These are phyloP conservation scores for Noctua janthina DNA, from an alignment of 2,888 invertebrate species.

Conservation along the genomic window DNA sequence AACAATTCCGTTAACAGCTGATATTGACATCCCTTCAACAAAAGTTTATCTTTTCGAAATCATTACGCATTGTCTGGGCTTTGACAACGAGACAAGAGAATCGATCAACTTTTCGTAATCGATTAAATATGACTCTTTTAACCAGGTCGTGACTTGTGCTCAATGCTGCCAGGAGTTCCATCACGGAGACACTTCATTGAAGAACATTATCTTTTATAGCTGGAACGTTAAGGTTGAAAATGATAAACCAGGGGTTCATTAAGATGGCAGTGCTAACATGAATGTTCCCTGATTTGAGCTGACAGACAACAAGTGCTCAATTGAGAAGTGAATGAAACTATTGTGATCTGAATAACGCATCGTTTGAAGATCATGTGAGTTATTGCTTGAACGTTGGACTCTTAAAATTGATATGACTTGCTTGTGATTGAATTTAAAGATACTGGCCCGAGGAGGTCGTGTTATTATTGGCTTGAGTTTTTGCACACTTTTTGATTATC, in stretches of 20 bases:
- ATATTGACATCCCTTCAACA: constrained; percentile 60
- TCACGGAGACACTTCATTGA: constrained; percentile 64
- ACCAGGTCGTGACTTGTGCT: constrained; percentile 72
- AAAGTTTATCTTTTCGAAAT: constrained; percentile 59
- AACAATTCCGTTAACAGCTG: constrained; percentile 52
- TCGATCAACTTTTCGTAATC: constrained; percentile 77
- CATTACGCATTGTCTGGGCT: constrained; percentile 61
- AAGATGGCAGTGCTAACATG: constrained; percentile 61
- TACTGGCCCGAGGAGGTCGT: constrained; percentile 26
- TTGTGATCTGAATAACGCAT: constrained; percentile 75
- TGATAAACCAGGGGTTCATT: constrained; percentile 36
- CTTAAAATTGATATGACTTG: constrained; percentile 66
- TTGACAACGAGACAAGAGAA: constrained; percentile 68
- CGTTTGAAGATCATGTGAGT: constrained; percentile 69
- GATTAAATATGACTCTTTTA: constrained; percentile 74
- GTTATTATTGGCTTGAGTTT: constrained; percentile 27
- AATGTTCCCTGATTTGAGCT: constrained; percentile 76
- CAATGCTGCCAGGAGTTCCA: constrained; percentile 73
- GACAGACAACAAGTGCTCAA: constrained; percentile 79
- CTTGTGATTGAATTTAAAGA: constrained; percentile 62
- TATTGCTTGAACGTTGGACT: constrained; percentile 74
- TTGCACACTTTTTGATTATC: constrained; percentile 35
- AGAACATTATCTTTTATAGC: constrained; percentile 31
- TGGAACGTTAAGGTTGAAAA: constrained; percentile 56
- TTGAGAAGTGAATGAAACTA: constrained; percentile 82